Evolutionary conservation across 2,888 invertebrate species (phyloP).

Genomic region (Caenorhabditis sp.): DNA sequence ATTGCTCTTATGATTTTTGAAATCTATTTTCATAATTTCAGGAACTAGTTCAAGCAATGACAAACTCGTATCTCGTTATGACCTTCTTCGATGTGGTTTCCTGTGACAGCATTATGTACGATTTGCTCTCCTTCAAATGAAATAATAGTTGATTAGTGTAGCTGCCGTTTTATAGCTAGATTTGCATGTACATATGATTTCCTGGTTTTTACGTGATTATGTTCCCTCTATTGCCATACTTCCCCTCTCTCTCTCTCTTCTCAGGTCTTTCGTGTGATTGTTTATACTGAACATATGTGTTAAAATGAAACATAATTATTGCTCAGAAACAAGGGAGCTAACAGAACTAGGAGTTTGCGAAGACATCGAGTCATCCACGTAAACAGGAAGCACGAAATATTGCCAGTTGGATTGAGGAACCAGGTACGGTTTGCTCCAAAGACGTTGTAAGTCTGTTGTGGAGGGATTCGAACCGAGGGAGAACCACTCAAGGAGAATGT

Average conservation of each 20-base stretch:
- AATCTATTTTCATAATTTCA: constrained; percentile 33
- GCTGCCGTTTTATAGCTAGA: neutral
- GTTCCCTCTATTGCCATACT: constrained; percentile 7
- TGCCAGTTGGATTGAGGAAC: constrained; percentile 52
- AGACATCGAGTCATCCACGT: constrained; percentile 41
- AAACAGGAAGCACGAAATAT: constrained; percentile 61
- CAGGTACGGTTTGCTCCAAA: constrained; percentile 56
- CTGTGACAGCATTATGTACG: constrained; percentile 69
- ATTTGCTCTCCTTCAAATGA: constrained; percentile 62
- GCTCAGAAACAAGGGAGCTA: neutral
- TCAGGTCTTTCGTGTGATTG: constrained; percentile 18
- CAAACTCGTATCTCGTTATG: constrained; percentile 65
- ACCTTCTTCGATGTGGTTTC: constrained; percentile 72
- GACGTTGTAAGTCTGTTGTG: constrained; percentile 28
- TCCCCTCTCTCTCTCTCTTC: neutral
- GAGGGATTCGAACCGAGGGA: constrained; percentile 40
- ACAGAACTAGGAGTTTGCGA: constrained; percentile 10
- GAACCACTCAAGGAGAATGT: constrained; percentile 56
- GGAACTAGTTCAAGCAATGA: constrained; percentile 71
- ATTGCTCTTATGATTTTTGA: no score
- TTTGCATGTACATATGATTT: neutral
- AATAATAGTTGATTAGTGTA: neutral
- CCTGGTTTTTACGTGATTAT: neutral
- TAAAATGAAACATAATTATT: constrained; percentile 13
- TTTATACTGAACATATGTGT: neutral